phyloP scores from a whole-genome alignment of 1,140 invertebrate species.

The Bombus difficillimus region DNA sequence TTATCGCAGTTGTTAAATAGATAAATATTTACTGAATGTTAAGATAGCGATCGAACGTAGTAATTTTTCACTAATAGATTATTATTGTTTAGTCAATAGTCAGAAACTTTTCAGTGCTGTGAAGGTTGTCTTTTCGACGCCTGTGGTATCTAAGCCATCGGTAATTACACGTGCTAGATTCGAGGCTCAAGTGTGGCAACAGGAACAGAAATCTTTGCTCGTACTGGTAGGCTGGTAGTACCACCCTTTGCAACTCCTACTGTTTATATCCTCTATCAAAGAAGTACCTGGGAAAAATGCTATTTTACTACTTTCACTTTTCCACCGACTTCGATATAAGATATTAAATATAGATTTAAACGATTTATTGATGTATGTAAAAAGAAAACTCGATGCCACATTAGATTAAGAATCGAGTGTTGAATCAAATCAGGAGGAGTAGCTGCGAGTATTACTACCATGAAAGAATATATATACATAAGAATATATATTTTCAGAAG shows the following conservation, averaged over 20 bases:
- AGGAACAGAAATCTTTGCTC: slow-evolving; percentile 73
- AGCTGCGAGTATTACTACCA: slow-evolving; percentile 59
- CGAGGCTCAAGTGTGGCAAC: slow-evolving; percentile 66
- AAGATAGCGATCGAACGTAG: slow-evolving; percentile 77
- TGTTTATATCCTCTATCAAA: slow-evolving; percentile 69
- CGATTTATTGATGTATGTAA: slow-evolving; percentile 59
- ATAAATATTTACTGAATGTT: slow-evolving; percentile 80
- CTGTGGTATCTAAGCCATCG: slow-evolving; percentile 79
- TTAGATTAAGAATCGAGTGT: slow-evolving; percentile 67
- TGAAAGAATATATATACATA: slow-evolving; percentile 31
- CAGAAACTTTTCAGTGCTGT: slow-evolving; percentile 82
- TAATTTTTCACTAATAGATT: slow-evolving; percentile 82
- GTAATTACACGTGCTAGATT: slow-evolving; percentile 73
- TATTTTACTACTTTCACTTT: slow-evolving; percentile 80
- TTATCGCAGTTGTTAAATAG: slow-evolving; percentile 80
- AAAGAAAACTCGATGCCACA: slow-evolving; percentile 50
- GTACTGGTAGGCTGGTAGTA: slow-evolving; percentile 62
- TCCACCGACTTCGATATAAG: slow-evolving; percentile 74
- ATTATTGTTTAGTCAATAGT: slow-evolving; percentile 79
- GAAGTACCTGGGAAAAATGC: slow-evolving; percentile 77
- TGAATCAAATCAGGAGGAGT: slow-evolving; percentile 67
- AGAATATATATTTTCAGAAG: slow-evolving; percentile 42
- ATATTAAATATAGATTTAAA: slow-evolving; percentile 68
- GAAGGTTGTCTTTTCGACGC: slow-evolving; percentile 77
- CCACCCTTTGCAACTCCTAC: slow-evolving; percentile 61